A percentile compares a stretch with the other conserved stretches of the same genome.
phyloP scores from a whole-genome alignment of 2,797 vertebrate genomes.

The Megalops cyprinoides region DNA sequence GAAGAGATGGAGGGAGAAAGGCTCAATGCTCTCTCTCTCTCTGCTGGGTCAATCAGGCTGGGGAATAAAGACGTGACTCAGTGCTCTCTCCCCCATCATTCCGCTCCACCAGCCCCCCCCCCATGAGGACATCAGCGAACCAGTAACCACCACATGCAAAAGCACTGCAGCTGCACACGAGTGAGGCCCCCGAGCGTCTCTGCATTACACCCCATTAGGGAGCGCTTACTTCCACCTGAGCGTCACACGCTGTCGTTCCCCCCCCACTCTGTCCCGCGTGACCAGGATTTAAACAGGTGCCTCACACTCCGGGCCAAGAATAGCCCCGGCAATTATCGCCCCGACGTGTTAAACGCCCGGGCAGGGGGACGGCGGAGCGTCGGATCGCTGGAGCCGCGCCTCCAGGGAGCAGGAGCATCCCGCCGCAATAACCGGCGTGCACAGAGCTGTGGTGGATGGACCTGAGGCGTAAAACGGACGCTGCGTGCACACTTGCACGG shows the following conservation, averaged over 20 bases:
- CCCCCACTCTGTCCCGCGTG: not conserved
- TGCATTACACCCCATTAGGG: not conserved
- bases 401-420: not conserved
- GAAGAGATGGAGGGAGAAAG: not conserved
- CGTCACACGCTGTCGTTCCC: not conserved
- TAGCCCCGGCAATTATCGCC: not conserved
- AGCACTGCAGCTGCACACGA: not conserved
- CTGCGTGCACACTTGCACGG: too few relatives aligned
- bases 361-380: not conserved
- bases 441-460: not conserved
- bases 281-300: not conserved
- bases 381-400: constrained; percentile 1
- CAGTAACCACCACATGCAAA: not conserved
- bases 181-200: not conserved
- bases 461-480: constrained; percentile 17
- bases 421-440: constrained; percentile 8
- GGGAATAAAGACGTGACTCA: too few relatives aligned
- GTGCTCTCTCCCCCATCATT: too few relatives aligned
- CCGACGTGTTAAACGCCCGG: not conserved
- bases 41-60: too few relatives aligned
- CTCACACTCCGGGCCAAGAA: not conserved
- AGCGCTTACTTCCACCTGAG: not conserved
- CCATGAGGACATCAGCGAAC: too few relatives aligned
- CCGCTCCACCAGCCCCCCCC: too few relatives aligned
- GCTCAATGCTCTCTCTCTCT: not conserved